Conservation (phyloP, 2,113 vertebrate genomes). For the Sorex araneus region DNA sequence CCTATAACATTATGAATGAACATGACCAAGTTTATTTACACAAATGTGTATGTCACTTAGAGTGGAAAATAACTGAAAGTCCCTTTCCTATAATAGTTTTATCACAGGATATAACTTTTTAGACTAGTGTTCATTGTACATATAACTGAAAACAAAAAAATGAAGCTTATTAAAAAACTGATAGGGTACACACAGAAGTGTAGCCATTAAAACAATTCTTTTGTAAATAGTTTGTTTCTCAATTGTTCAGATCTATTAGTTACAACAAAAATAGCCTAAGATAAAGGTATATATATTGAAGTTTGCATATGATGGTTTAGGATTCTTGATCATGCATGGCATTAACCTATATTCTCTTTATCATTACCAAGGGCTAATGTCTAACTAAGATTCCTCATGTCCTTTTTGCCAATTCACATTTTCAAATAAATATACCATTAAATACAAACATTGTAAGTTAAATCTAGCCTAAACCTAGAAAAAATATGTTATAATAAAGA, state of each 20-base stretch:
- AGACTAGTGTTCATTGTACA: background rate
- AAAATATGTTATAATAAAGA: too few relatives aligned
- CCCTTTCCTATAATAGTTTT: background rate
- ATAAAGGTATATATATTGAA: slow-evolving; percentile 22
- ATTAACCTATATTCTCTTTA: background rate
- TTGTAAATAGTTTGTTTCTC: background rate
- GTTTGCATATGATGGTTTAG: background rate
- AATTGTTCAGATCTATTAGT: slow-evolving; percentile 18
- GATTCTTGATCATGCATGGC: background rate
- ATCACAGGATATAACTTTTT: background rate
- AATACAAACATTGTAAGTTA: background rate
- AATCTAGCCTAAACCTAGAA: background rate
- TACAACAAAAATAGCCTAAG: slow-evolving; percentile 3
- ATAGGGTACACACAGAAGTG: background rate
- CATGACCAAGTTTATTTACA: background rate
- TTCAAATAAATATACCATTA: background rate
- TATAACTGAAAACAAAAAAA: background rate
- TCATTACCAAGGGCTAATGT: slow-evolving; percentile 10
- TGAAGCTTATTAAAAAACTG: background rate
- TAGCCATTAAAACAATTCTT: background rate
- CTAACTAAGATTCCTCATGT: background rate
- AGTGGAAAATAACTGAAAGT: background rate
- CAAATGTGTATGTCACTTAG: background rate
- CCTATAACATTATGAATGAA: background rate
- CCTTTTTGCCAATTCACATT: background rate